A percentile compares a stretch with the other conserved stretches of the same genome.
Evolutionary conservation across 2,113 vertebrate genomes (phyloP).

Genomic region (Asarcornis scutulata): DNA sequence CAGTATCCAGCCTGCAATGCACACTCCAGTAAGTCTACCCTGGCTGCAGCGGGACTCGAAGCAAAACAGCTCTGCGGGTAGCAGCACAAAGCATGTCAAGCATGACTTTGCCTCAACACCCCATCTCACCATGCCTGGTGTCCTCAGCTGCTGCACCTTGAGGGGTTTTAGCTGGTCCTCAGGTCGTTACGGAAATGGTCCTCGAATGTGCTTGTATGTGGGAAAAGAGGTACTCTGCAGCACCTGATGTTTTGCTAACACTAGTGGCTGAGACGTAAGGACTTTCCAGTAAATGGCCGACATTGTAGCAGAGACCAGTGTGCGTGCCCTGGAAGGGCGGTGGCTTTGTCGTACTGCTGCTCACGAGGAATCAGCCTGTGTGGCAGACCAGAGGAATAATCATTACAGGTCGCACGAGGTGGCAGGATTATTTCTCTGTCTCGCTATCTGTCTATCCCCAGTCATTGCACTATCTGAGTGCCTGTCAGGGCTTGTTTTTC

Average conservation of each 20-base stretch:
- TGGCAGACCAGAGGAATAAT: neutral
- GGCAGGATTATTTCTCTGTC: neutral
- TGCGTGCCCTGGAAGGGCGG: fast-evolving
- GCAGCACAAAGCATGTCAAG: fast-evolving
- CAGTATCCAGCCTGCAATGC: neutral
- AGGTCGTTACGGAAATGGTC: neutral
- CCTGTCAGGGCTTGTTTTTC: conserved; percentile 36
- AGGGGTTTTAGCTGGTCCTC: neutral
- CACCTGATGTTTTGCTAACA: neutral
- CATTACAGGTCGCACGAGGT: neutral
- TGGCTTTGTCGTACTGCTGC: neutral
- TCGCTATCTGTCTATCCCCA: neutral
- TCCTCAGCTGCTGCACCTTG: neutral
- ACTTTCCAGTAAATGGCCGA: neutral
- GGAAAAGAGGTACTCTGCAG: neutral
- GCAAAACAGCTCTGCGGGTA: neutral
- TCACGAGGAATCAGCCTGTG: neutral
- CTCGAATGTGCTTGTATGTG: fast-evolving
- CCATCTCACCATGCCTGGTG: neutral
- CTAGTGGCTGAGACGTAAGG: neutral
- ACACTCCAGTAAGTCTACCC: neutral
- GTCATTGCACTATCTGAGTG: neutral
- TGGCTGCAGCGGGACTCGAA: fast-evolving
- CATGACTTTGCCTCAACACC: neutral
- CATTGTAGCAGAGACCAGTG: neutral